Conservation (phyloP, 2,113 vertebrate genomes). For the Protobothrops flavoviridis region DNA sequence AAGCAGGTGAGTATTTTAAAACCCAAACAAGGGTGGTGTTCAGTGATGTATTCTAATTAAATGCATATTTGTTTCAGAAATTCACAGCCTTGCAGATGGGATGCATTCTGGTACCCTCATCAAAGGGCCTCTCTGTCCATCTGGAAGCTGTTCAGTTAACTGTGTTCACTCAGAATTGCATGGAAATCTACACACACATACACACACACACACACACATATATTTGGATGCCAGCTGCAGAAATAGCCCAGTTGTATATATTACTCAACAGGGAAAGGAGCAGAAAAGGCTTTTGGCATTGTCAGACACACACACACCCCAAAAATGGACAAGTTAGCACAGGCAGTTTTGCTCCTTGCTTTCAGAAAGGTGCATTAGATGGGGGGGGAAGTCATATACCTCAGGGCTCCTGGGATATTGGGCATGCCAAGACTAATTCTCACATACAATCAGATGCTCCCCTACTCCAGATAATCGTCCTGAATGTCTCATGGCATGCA, state of each 20-base stretch:
- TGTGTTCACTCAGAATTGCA: conserved; percentile 26
- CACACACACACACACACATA: not conserved
- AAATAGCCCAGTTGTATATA: not conserved
- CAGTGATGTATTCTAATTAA: conserved; percentile 63
- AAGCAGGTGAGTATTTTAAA: conserved; percentile 67
- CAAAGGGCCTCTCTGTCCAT: conserved; percentile 60
- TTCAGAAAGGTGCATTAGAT: not conserved
- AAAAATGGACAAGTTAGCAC: not conserved
- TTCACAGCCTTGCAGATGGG: conserved; percentile 58
- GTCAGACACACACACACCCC: not conserved
- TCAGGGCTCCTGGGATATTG: not conserved
- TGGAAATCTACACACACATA: not conserved
- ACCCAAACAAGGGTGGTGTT: conserved; percentile 68
- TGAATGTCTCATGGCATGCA: not conserved
- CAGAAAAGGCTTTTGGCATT: not conserved
- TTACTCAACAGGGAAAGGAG: not conserved
- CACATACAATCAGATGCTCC: not conserved
- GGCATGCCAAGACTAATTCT: not conserved
- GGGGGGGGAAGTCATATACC: not conserved
- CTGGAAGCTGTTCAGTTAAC: conserved; percentile 58
- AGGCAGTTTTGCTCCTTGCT: not conserved
- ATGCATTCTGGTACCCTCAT: conserved; percentile 59
- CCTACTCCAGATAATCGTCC: not conserved
- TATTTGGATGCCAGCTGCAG: not conserved
- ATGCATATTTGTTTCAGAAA: conserved; percentile 59